Evolutionary conservation across 2,797 vertebrate species (phyloP).

Genomic region (Karalla daura): DNA sequence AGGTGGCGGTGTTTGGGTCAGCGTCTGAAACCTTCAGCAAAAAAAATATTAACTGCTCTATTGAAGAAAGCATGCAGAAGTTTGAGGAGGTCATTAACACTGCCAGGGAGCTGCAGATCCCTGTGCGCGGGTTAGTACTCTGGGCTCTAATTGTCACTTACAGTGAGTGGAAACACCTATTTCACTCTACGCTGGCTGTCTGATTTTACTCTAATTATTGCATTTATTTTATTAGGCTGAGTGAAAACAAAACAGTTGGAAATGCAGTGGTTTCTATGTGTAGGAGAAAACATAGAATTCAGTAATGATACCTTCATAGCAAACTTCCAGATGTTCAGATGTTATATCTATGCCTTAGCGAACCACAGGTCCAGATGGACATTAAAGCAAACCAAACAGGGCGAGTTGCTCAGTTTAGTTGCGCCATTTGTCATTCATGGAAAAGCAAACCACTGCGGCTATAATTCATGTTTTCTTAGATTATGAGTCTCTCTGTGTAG

Average conservation of each 20-base stretch:
- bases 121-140: constrained; percentile 90
- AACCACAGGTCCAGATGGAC: constrained; percentile 71
- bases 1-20: constrained; percentile 95
- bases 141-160: constrained; percentile 17
- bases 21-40: constrained; percentile 93
- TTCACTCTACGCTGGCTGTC: constrained; percentile 4
- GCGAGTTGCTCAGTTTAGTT: constrained; percentile 34
- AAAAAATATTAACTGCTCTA: constrained; percentile 95
- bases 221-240: constrained; percentile 7
- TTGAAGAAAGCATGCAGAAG: constrained; percentile 93
- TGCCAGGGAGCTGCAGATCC: constrained; percentile 88
- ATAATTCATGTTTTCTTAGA: constrained; percentile 26
- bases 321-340: constrained; percentile 74
- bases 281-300: constrained; percentile 44
- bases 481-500: neutral
- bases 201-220: neutral
- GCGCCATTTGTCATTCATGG: constrained; percentile 30
- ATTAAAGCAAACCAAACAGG: constrained; percentile 36
- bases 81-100: constrained; percentile 90
- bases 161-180: constrained; percentile 42
- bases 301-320: constrained; percentile 69
- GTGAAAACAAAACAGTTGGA: constrained; percentile 22
- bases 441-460: constrained; percentile 23
- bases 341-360: constrained; percentile 60
- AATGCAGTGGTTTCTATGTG: constrained; percentile 29